These are phyloP conservation scores for Lissonota sp. DNA, from an alignment of 2,888 invertebrate genomes.

Conservation along the genomic window DNA sequence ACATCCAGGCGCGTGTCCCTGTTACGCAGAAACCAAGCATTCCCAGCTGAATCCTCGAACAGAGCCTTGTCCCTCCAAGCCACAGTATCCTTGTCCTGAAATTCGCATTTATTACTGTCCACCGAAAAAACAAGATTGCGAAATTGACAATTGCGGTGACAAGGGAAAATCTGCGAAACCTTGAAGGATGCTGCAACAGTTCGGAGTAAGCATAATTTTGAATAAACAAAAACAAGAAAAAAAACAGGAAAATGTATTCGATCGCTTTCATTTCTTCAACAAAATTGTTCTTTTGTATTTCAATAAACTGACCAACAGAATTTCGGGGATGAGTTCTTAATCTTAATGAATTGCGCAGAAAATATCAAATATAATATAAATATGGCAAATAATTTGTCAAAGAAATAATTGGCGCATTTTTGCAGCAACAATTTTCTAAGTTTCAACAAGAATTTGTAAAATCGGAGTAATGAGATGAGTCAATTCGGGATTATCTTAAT, in stretches of 20 bases:
- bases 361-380: too few relatives aligned
- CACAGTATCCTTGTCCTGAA: conserved; percentile 67
- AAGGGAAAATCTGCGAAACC: conserved; percentile 35
- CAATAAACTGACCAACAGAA: conserved; percentile 17
- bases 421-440: too few relatives aligned
- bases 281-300: conserved; percentile 14
- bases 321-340: neutral
- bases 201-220: conserved; percentile 21
- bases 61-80: conserved; percentile 67
- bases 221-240: conserved; percentile 1
- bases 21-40: conserved; percentile 51
- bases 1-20: conserved; percentile 77
- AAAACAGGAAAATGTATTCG: neutral
- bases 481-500: conserved; percentile 2
- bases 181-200: neutral
- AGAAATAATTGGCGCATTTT: too few relatives aligned
- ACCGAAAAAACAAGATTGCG: neutral
- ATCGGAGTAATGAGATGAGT: too few relatives aligned
- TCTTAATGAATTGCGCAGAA: too few relatives aligned
- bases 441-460: too few relatives aligned
- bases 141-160: conserved; percentile 23
- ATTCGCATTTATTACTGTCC: conserved; percentile 66
- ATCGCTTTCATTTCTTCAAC: neutral
- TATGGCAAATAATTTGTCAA: too few relatives aligned
- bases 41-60: conserved; percentile 24